Conservation (phyloP, 2,888 invertebrate species). For the Sarcophaga caerulescens region DNA sequence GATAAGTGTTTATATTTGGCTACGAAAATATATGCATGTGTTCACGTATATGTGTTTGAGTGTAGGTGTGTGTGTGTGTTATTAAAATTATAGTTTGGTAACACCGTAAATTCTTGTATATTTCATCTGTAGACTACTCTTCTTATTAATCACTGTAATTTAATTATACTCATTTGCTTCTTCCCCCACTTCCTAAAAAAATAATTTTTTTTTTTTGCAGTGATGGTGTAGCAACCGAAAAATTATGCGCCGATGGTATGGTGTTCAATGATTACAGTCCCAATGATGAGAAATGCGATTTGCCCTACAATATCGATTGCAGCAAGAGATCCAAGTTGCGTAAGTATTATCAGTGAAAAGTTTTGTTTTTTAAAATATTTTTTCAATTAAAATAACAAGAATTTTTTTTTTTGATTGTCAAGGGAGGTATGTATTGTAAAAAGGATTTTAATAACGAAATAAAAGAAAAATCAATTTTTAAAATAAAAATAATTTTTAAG, state of each 20-base stretch:
- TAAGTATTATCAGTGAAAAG: constrained; percentile 82
- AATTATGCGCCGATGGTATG: constrained; percentile 93
- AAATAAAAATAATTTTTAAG: too few species aligned
- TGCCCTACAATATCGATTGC: constrained; percentile 94
- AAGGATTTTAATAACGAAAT: too few species aligned
- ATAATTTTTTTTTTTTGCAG: constrained; percentile 80
- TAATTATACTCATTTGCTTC: constrained; percentile 25
- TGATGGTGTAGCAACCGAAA: constrained; percentile 88
- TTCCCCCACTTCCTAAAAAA: constrained; percentile 22
- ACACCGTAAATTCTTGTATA: neutral
- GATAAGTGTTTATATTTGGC: neutral
- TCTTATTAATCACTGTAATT: constrained; percentile 23
- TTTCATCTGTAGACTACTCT: neutral
- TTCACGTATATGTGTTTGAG: neutral
- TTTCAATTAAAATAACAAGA: neutral
- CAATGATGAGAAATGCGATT: constrained; percentile 92
- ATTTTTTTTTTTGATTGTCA: neutral
- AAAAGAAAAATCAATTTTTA: too few species aligned
- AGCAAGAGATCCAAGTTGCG: constrained; percentile 88
- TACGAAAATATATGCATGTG: too few species aligned
- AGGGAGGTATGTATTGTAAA: neutral
- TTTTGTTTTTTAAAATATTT: neutral
- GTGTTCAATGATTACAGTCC: constrained; percentile 93
- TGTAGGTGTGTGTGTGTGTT: neutral
- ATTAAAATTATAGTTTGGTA: neutral